Percentiles rank a stretch among this genome's conserved stretches.
These are phyloP conservation scores for Rotaria sp. DNA, from an alignment of 2,888 invertebrate species.

Conservation along the genomic window DNA sequence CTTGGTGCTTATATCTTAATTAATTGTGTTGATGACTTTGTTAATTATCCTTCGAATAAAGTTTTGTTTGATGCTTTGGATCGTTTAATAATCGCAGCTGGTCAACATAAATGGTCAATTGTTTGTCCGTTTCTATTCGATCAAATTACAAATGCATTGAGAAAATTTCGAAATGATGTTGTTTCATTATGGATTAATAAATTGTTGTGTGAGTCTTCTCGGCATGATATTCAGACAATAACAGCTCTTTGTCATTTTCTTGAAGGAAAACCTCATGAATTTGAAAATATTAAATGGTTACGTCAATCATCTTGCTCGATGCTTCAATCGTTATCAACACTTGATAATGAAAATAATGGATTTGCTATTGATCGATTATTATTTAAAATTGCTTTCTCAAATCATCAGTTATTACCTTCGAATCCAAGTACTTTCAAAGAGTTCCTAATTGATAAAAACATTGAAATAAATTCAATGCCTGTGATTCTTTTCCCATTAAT, in stretches of 20 bases:
- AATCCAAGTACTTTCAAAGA: neutral
- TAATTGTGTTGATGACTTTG: too few species aligned
- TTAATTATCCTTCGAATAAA: too few species aligned
- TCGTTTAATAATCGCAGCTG: neutral
- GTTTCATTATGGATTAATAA: neutral
- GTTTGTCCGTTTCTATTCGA: neutral
- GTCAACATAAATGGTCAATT: neutral
- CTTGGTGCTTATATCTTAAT: too few species aligned
- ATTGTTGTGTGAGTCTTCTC: neutral
- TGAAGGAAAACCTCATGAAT: neutral
- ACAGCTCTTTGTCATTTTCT: neutral
- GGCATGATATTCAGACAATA: neutral
- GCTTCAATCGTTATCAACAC: neutral
- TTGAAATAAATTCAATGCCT: neutral
- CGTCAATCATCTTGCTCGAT: neutral
- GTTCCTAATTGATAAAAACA: neutral
- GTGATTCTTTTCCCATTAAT: neutral
- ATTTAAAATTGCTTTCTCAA: neutral
- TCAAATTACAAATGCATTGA: neutral
- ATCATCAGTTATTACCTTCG: neutral
- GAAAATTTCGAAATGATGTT: neutral
- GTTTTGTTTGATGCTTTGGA: too few species aligned
- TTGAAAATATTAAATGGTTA: conserved; percentile 6
- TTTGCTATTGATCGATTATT: neutral
- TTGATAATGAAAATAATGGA: neutral